phyloP scores from a whole-genome alignment of 37 sponge, comb jelly and placozoan species.

The Mnemiopsis leidyi region DNA sequence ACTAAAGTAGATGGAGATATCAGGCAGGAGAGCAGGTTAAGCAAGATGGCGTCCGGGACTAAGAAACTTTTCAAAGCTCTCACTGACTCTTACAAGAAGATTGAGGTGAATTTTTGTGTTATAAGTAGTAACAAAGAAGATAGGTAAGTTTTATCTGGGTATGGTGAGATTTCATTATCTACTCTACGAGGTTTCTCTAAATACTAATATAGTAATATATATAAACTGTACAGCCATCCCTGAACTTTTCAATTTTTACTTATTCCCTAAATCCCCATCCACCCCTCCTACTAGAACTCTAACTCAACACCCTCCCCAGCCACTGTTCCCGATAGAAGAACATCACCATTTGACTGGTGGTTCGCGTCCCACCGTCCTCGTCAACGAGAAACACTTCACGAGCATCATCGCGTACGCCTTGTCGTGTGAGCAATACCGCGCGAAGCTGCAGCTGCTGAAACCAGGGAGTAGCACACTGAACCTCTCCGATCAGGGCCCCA shows the following conservation, averaged over 20 bases:
- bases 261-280: too few relatives aligned
- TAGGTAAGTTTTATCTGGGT: too few relatives aligned
- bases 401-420: conserved; percentile 95
- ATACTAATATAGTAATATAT: too few relatives aligned
- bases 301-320: too few relatives aligned
- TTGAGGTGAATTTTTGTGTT: conserved; percentile 6
- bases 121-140: too few relatives aligned
- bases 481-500: not conserved
- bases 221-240: too few relatives aligned
- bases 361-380: conserved; percentile 48
- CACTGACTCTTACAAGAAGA: conserved; percentile 45
- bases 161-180: too few relatives aligned
- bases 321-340: conserved; percentile 48
- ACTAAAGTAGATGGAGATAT: not conserved
- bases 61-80: conserved; percentile 27
- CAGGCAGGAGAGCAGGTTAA: not conserved
- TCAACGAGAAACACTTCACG: conserved; percentile 93
- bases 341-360: conserved; percentile 40
- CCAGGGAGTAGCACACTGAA: not conserved
- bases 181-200: too few relatives aligned
- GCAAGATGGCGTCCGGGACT: conserved; percentile 28
- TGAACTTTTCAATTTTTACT: too few relatives aligned
- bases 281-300: too few relatives aligned
- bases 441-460: conserved; percentile 68
- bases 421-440: conserved; percentile 76